phyloP scores from a whole-genome alignment of 2,113 vertebrate genomes.

The Hyla sarda region DNA sequence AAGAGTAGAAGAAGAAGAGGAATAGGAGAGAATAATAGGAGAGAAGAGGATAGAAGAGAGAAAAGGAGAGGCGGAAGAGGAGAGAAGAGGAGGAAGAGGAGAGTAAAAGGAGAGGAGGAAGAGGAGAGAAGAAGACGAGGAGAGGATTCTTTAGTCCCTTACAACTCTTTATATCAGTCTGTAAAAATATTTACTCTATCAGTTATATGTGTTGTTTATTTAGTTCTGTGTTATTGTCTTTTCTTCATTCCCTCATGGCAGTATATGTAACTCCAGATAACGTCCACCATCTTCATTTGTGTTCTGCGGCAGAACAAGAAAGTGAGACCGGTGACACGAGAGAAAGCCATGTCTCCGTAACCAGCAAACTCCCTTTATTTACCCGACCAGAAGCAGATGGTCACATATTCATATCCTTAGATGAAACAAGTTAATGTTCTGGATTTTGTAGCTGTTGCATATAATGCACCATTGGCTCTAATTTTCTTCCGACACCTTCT shows the following conservation, averaged over 20 bases:
- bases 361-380: constrained; percentile 34
- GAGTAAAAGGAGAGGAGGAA: no score
- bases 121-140: no score
- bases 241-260: background rate
- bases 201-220: background rate
- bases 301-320: constrained; percentile 1
- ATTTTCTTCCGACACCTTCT: constrained; percentile 48
- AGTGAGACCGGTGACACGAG: background rate
- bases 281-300: background rate
- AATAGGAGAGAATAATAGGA: no score
- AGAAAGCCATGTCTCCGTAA: background rate
- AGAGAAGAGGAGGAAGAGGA: no score
- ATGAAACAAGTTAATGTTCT: constrained; percentile 53
- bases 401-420: constrained; percentile 33
- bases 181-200: background rate
- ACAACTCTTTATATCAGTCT: no score
- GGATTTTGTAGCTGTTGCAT: constrained; percentile 49
- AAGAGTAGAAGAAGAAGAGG: no score
- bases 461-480: constrained; percentile 55
- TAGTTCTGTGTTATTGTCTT: background rate
- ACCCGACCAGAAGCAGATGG: constrained; percentile 49
- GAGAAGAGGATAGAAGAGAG: no score
- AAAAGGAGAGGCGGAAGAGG: no score
- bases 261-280: background rate
- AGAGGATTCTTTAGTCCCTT: no score